Conservation (phyloP, 1,140 invertebrate genomes). For the Drosophila miranda region DNA sequence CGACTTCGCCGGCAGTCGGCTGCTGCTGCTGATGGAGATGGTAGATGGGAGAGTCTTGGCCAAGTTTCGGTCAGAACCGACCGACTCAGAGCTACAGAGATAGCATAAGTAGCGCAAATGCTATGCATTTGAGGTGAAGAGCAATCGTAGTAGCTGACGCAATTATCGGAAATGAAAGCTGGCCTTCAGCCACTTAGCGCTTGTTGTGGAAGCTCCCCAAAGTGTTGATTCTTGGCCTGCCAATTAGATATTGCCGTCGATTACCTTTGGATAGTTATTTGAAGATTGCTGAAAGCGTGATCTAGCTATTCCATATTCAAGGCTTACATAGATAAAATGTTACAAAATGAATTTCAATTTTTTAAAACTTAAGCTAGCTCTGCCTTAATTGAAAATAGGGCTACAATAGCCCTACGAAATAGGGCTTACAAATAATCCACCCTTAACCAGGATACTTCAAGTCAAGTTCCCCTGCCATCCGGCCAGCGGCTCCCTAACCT, state of each 20-base stretch:
- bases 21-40: constrained; percentile 12
- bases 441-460: constrained; percentile 17
- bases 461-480: constrained; percentile 2
- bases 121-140: constrained; percentile 62
- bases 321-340: too few relatives aligned
- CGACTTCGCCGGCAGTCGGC: constrained; percentile 17
- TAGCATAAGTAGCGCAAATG: constrained; percentile 74
- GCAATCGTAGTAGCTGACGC: constrained; percentile 50
- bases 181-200: constrained; percentile 43
- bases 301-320: too few relatives aligned
- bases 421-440: constrained; percentile 26
- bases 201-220: constrained; percentile 33
- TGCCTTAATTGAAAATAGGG: constrained; percentile 20
- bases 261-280: constrained; percentile 26
- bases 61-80: constrained; percentile 12
- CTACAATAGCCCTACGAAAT: too few relatives aligned
- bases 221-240: constrained; percentile 39
- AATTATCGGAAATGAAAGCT: constrained; percentile 64
- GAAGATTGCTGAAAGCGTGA: constrained; percentile 13
- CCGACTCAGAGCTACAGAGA: constrained; percentile 11
- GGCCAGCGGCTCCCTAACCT: constrained; percentile 1
- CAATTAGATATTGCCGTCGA: constrained; percentile 36
- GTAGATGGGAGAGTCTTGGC: constrained; percentile 35
- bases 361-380: constrained; percentile 4
- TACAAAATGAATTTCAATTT: too few relatives aligned